Conservation (phyloP, 2,888 invertebrate genomes). For the Latrodectus hesperus region DNA sequence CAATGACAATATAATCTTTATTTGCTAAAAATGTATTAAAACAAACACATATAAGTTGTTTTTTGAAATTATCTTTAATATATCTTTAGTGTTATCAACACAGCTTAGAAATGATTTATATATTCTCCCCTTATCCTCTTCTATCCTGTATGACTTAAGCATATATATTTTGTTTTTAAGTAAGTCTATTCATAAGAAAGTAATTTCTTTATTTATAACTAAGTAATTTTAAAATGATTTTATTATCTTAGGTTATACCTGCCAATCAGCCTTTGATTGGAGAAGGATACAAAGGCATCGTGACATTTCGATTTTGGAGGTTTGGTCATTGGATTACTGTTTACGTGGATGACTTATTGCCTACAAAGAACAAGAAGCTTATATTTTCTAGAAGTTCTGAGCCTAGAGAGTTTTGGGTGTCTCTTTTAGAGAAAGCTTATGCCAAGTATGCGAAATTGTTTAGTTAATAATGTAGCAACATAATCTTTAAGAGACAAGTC, state of each 20-base stretch:
- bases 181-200: not conserved
- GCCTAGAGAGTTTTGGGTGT: constrained; percentile 76
- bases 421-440: constrained; percentile 76
- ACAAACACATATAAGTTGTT: no score
- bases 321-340: constrained; percentile 76
- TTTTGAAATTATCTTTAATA: no score
- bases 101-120: no score
- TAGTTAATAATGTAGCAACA: no score
- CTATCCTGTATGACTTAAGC: not conserved
- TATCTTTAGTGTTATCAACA: no score
- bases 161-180: not conserved
- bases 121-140: no score
- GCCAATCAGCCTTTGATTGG: constrained; percentile 74
- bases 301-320: constrained; percentile 76
- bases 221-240: not conserved
- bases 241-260: constrained; percentile 73
- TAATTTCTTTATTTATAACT: not conserved
- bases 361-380: constrained; percentile 74
- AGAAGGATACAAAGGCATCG: constrained; percentile 74
- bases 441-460: constrained; percentile 74
- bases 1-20: no score
- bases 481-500: no score
- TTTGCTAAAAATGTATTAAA: no score
- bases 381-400: constrained; percentile 75
- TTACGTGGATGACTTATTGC: constrained; percentile 75